Conservation (phyloP, 1,140 invertebrate genomes). For the Reticulitermes speratus region DNA sequence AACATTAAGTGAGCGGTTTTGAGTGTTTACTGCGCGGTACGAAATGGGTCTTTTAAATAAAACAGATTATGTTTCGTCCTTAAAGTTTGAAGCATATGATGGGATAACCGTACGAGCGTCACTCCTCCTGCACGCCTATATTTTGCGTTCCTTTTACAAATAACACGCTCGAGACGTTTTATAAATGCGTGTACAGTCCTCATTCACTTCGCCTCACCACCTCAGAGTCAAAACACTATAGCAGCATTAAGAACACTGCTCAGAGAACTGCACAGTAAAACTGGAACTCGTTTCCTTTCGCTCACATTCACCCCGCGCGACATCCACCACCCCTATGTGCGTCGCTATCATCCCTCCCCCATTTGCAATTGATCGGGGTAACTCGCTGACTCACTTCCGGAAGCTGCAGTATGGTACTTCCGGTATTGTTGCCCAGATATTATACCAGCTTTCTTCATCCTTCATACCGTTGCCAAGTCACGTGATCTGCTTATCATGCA, state of each 20-base stretch:
- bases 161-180: too few species aligned
- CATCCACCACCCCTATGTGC: not conserved
- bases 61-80: too few species aligned
- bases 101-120: too few species aligned
- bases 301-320: not conserved
- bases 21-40: too few species aligned
- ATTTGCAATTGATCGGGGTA: slow-evolving; percentile 1
- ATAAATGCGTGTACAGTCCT: too few species aligned
- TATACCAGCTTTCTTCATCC: not conserved
- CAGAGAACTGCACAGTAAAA: not conserved
- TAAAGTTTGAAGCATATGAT: too few species aligned
- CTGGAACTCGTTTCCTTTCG: not conserved
- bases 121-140: too few species aligned
- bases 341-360: not conserved
- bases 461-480: not conserved
- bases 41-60: too few species aligned
- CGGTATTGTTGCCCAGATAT: slow-evolving; percentile 10
- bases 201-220: not conserved
- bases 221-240: not conserved
- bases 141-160: too few species aligned
- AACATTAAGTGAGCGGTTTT: too few species aligned
- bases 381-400: slow-evolving; percentile 12
- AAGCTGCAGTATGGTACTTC: slow-evolving; percentile 4
- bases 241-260: not conserved
- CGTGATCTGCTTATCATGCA: not conserved